phyloP scores from a whole-genome alignment of 2,888 invertebrate species.

The Ochropleura plecta region DNA sequence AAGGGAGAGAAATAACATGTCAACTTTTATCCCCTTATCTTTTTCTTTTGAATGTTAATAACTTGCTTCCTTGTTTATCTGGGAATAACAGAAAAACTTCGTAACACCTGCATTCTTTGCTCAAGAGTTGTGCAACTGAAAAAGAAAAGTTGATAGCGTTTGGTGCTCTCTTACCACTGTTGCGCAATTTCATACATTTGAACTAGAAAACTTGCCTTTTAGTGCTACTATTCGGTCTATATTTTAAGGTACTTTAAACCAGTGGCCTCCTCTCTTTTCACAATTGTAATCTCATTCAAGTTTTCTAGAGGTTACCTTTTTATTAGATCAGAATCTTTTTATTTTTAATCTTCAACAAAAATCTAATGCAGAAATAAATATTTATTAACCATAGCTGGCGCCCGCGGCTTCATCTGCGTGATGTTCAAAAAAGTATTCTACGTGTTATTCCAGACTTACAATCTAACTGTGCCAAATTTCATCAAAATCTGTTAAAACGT shows the following conservation, averaged over 20 bases:
- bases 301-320: not conserved
- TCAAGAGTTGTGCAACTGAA: conserved; percentile 40
- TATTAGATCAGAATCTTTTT: not conserved
- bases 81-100: conserved; percentile 45
- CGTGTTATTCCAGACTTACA: no score
- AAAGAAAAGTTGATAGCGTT: conserved; percentile 25
- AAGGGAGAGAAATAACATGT: conserved; percentile 31
- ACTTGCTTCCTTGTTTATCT: conserved; percentile 52
- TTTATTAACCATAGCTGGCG: conserved; percentile 11
- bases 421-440: no score
- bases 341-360: not conserved
- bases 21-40: conserved; percentile 51
- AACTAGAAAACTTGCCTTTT: not conserved
- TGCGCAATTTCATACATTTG: conserved; percentile 20
- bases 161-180: conserved; percentile 25
- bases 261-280: not conserved
- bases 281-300: not conserved
- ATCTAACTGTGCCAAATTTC: no score
- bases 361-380: conserved; percentile 13
- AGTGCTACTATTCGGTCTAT: not conserved
- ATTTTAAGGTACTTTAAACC: not conserved
- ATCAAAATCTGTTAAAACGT: no score
- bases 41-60: conserved; percentile 43
- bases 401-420: no score
- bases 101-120: conserved; percentile 50